These are phyloP conservation scores for Poeciliopsis prolifica DNA, from an alignment of 2,113 vertebrate genomes.

Conservation along the genomic window DNA sequence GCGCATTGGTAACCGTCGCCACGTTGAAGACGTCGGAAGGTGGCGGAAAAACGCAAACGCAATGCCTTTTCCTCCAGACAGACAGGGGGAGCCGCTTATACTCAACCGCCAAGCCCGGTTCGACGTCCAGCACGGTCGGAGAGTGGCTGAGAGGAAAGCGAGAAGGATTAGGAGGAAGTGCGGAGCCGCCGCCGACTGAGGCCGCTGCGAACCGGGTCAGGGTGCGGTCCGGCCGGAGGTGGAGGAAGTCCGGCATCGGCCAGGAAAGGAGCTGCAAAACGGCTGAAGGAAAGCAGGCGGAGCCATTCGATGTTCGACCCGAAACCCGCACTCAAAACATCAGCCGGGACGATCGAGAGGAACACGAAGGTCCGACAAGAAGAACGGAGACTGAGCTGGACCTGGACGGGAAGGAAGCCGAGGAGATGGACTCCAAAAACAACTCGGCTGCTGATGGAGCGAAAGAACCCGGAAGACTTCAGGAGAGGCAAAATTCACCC, in stretches of 20 bases:
- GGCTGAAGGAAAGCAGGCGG: slow-evolving; percentile 58
- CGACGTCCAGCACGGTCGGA: slow-evolving; percentile 42
- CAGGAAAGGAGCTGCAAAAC: slow-evolving; percentile 48
- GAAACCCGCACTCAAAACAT: slow-evolving; percentile 34
- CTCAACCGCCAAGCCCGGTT: slow-evolving; percentile 60
- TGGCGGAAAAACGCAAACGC: slow-evolving; percentile 78
- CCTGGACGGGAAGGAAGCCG: slow-evolving; percentile 27
- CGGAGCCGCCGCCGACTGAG: slow-evolving; percentile 33
- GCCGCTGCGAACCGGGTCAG: slow-evolving; percentile 57
- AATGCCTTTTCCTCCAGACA: slow-evolving; percentile 77
- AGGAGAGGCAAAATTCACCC: neutral
- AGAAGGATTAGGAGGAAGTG: slow-evolving; percentile 35
- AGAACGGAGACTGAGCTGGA: neutral
- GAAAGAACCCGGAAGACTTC: neutral
- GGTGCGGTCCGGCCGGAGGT: slow-evolving; percentile 71
- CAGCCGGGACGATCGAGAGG: slow-evolving; percentile 21
- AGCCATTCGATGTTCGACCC: slow-evolving; percentile 19
- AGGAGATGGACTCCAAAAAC: slow-evolving; percentile 24
- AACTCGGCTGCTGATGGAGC: slow-evolving; percentile 7
- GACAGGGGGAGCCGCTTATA: slow-evolving; percentile 77
- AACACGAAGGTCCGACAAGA: slow-evolving; percentile 17
- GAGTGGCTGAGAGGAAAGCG: slow-evolving; percentile 69
- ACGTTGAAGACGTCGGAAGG: slow-evolving; percentile 80
- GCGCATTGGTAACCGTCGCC: slow-evolving; percentile 79
- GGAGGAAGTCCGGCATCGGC: slow-evolving; percentile 74